Percentiles rank a stretch among this genome's conserved stretches.
phyloP scores from a whole-genome alignment of 2,797 vertebrate species.

The Amphiprion clarkii region DNA sequence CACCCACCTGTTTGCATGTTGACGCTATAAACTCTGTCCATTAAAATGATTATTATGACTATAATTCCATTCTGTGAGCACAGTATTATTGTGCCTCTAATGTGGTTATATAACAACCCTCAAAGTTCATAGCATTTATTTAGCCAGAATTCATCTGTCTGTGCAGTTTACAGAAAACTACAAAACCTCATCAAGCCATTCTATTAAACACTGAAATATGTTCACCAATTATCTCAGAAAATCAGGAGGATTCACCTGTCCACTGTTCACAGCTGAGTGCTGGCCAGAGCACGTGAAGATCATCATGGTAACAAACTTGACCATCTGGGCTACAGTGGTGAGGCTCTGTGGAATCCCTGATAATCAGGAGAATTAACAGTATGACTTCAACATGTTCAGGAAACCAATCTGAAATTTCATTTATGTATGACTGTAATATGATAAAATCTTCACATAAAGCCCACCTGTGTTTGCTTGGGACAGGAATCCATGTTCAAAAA shows the following conservation, averaged over 20 bases:
- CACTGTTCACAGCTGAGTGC: slow-evolving; percentile 71
- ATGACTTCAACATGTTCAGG: not conserved
- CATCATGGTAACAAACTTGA: slow-evolving; percentile 77
- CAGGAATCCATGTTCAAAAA: slow-evolving; percentile 67
- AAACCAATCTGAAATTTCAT: not conserved
- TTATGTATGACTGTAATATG: not conserved
- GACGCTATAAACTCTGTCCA: too few species aligned
- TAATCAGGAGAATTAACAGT: not conserved
- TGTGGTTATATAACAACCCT: not conserved
- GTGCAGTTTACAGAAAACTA: not conserved
- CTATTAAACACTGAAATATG: not conserved
- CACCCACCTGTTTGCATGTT: too few species aligned
- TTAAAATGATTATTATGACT: too few species aligned
- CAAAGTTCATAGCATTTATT: not conserved
- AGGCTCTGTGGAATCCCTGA: slow-evolving; percentile 69
- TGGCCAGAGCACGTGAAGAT: slow-evolving; percentile 71
- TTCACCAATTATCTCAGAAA: rapidly evolving
- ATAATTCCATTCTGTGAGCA: too few species aligned
- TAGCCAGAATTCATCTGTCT: not conserved
- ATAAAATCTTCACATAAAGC: not conserved
- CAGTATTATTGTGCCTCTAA: too few species aligned
- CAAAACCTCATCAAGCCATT: not conserved
- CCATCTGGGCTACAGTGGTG: slow-evolving; percentile 40
- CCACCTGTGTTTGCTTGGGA: slow-evolving; percentile 47
- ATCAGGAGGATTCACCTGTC: slow-evolving; percentile 65